These are phyloP conservation scores for Philonicus albiceps DNA, from an alignment of 2,888 invertebrate species.

Conservation along the genomic window DNA sequence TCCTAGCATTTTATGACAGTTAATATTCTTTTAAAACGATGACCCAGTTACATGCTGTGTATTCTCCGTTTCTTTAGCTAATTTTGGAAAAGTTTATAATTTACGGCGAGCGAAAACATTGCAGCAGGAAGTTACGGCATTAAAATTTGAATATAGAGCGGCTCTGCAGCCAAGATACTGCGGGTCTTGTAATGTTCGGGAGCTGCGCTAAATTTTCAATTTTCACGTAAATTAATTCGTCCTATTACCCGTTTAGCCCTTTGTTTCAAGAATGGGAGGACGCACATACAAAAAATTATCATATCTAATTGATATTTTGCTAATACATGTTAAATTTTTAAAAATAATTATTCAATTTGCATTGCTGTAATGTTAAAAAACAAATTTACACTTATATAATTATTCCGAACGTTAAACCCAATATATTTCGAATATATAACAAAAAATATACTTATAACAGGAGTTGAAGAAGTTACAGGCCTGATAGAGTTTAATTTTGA, in stretches of 20 bases:
- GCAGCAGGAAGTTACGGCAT: not conserved
- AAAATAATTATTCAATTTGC: too few relatives aligned
- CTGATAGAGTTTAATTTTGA: too few relatives aligned
- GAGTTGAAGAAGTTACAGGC: too few relatives aligned
- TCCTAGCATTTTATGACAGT: constrained; percentile 35
- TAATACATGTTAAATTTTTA: too few relatives aligned
- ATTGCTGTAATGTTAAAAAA: too few relatives aligned
- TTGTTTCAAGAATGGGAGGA: not conserved
- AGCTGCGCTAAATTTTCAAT: not conserved
- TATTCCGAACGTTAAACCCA: too few relatives aligned
- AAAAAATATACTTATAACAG: too few relatives aligned
- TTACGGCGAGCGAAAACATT: constrained; percentile 2
- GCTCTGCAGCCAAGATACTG: not conserved
- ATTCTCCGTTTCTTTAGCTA: not conserved
- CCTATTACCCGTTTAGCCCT: not conserved
- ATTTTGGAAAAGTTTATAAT: constrained; percentile 21
- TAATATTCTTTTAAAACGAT: constrained; percentile 29
- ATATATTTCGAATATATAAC: too few relatives aligned
- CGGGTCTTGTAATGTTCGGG: not conserved
- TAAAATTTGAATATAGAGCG: constrained; percentile 2
- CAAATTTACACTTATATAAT: too few relatives aligned
- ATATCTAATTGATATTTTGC: not conserved
- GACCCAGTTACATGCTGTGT: not conserved
- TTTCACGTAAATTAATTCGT: not conserved
- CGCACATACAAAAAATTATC: not conserved